A percentile compares a stretch with the other conserved stretches of the same genome.
Evolutionary conservation across 2,113 vertebrate genomes (phyloP).

Genomic region (Speoplatyrhinus poulsoni): DNA sequence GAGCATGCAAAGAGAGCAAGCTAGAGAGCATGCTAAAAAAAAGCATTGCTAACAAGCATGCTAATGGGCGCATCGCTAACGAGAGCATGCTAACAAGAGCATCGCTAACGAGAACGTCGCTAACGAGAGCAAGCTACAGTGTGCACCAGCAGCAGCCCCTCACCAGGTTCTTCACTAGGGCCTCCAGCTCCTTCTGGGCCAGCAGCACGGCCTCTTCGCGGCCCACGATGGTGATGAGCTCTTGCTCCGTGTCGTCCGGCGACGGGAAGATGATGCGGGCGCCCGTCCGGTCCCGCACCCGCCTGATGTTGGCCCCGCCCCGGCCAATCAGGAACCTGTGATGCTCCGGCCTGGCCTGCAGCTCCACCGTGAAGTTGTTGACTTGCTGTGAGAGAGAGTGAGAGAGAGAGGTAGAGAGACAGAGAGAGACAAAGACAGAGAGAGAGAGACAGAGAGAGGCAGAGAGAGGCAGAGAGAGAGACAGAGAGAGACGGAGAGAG

Average conservation of each 20-base stretch:
- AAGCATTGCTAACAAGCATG: too few species aligned
- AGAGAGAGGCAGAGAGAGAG: not conserved
- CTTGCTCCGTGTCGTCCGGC: slow-evolving; percentile 74
- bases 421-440: not conserved
- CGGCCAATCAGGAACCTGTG: slow-evolving; percentile 82
- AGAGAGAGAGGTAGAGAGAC: too few species aligned
- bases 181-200: slow-evolving; percentile 77
- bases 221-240: slow-evolving; percentile 81
- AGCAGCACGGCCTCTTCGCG: slow-evolving; percentile 77
- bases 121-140: too few species aligned
- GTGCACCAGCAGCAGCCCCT: not conserved
- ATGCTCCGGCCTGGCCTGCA: slow-evolving; percentile 80
- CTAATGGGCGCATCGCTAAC: too few species aligned
- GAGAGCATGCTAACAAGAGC: too few species aligned
- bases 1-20: too few species aligned
- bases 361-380: slow-evolving; percentile 77
- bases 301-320: slow-evolving; percentile 78
- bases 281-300: slow-evolving; percentile 76
- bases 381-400: slow-evolving; percentile 70
- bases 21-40: too few species aligned
- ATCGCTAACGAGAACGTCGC: too few species aligned
- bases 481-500: too few species aligned
- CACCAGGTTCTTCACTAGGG: slow-evolving; percentile 81
- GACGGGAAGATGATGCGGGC: slow-evolving; percentile 80
- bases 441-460: too few species aligned